Conservation (phyloP, 1,140 invertebrate genomes). For the Musca domestica region DNA sequence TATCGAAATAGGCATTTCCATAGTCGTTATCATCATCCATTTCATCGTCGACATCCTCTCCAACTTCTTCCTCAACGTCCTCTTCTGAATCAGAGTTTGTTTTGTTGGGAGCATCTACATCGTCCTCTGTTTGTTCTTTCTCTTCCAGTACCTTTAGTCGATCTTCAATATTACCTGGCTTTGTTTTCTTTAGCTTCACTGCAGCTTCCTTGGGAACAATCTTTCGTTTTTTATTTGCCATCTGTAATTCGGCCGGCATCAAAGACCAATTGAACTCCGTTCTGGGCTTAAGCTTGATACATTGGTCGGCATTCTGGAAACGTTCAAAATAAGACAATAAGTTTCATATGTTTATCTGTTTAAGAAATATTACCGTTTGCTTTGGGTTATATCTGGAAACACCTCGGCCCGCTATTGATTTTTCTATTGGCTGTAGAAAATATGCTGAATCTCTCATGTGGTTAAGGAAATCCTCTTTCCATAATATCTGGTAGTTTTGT, state of each 20-base stretch:
- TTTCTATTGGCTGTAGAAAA: conserved; percentile 62
- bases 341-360: background rate
- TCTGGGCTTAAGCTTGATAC: conserved; percentile 58
- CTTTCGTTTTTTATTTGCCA: conserved; percentile 39
- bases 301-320: conserved; percentile 63
- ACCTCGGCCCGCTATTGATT: conserved; percentile 39
- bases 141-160: conserved; percentile 59
- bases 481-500: conserved; percentile 47
- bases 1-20: conserved; percentile 81
- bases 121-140: conserved; percentile 61
- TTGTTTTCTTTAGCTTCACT: conserved; percentile 31
- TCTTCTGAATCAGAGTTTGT: conserved; percentile 58
- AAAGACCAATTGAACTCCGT: conserved; percentile 58
- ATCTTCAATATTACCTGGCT: conserved; percentile 45
- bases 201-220: conserved; percentile 23
- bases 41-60: conserved; percentile 62
- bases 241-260: conserved; percentile 60
- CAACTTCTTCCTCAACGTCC: conserved; percentile 56
- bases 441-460: conserved; percentile 59
- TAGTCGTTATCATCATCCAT: conserved; percentile 78
- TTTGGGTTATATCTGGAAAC: conserved; percentile 15
- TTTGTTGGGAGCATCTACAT: conserved; percentile 52
- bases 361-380: conserved; percentile 7
- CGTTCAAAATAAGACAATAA: background rate
- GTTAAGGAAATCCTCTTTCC: conserved; percentile 51